A percentile compares a stretch with the other conserved stretches of the same genome.
phyloP scores from a whole-genome alignment of 2,888 invertebrate genomes.

The Mythimna ferrago region DNA sequence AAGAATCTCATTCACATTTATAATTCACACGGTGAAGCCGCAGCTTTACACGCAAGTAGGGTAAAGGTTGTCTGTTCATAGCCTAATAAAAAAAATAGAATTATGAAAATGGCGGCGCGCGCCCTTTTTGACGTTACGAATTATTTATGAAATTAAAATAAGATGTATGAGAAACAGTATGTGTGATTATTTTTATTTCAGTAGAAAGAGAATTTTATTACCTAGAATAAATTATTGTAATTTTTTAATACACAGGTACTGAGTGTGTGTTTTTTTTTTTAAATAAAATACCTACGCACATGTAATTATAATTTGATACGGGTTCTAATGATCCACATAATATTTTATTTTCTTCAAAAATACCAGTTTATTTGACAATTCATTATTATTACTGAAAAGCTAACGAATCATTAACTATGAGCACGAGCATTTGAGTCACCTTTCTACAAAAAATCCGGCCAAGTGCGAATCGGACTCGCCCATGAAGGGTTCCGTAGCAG shows the following conservation, averaged over 20 bases:
- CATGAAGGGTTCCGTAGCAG: too few species aligned
- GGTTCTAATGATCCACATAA: too few species aligned
- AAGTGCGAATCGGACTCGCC: too few species aligned
- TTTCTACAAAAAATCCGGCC: too few species aligned
- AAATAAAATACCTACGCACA: background rate
- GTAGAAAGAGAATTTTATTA: background rate
- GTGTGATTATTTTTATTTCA: constrained; percentile 12
- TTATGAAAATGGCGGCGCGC: constrained; percentile 28
- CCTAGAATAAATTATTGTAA: background rate
- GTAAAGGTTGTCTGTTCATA: constrained; percentile 62
- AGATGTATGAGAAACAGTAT: background rate
- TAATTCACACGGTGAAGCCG: constrained; percentile 60
- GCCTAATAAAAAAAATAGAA: constrained; percentile 32
- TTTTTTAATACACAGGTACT: constrained; percentile 2
- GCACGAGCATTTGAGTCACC: background rate
- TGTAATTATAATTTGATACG: background rate
- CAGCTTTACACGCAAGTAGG: constrained; percentile 59
- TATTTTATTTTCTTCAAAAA: background rate
- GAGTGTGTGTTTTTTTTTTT: background rate
- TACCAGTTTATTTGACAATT: constrained; percentile 6
- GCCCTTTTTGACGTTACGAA: constrained; percentile 25
- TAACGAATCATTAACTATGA: background rate
- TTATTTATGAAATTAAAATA: constrained; percentile 22
- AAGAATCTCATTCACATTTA: constrained; percentile 62
- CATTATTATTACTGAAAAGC: constrained; percentile 8